Evolutionary conservation across 2,113 vertebrate species (phyloP).

Genomic region (Formicarius rufipectus): DNA sequence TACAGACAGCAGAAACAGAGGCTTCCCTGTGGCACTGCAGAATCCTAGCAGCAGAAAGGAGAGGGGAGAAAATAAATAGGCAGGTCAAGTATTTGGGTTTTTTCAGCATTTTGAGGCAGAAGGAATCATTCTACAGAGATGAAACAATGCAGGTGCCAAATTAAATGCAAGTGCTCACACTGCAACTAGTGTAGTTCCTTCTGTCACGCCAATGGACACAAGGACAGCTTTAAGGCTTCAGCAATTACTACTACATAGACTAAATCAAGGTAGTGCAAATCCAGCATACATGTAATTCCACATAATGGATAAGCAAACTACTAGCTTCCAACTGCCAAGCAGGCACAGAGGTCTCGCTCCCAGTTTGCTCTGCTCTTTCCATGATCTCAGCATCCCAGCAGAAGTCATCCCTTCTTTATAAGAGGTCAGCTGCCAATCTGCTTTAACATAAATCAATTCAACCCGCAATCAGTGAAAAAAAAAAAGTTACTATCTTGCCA

Average conservation of each 20-base stretch:
- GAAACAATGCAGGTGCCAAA: not conserved
- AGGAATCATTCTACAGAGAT: not conserved
- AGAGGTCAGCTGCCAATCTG: not conserved
- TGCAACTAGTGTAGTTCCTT: not conserved
- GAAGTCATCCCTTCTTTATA: not conserved
- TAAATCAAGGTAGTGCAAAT: not conserved
- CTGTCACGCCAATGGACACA: not conserved
- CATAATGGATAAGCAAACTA: not conserved
- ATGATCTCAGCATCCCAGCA: not conserved
- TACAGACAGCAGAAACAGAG: not conserved
- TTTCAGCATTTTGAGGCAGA: not conserved
- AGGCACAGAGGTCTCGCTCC: not conserved
- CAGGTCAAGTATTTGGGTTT: not conserved
- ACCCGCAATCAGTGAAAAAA: not conserved
- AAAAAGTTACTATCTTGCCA: not conserved
- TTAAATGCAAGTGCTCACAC: not conserved
- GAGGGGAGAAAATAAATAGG: not conserved
- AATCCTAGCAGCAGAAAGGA: not conserved
- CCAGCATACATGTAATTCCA: not conserved
- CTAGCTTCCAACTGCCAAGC: not conserved
- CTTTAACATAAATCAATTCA: not conserved
- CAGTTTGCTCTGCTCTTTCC: not conserved
- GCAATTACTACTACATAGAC: not conserved
- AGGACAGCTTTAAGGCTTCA: not conserved
- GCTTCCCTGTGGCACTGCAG: not conserved